Evolutionary conservation across 2,888 invertebrate species (phyloP).

Genomic region (Nomada fabriciana): DNA sequence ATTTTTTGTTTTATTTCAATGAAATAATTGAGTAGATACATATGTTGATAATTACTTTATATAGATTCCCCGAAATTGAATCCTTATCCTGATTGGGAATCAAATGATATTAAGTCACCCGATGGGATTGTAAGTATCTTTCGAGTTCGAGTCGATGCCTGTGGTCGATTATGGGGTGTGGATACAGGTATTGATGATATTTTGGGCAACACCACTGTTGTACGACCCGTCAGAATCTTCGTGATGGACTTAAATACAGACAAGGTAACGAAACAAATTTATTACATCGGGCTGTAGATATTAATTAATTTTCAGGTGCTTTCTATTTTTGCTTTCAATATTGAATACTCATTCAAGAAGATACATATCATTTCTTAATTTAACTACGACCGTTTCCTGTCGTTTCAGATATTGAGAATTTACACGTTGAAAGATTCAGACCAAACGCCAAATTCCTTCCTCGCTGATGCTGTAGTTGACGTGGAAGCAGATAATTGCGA

Average conservation of each 20-base stretch:
- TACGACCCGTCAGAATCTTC: conserved; percentile 87
- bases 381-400: background rate
- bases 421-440: conserved; percentile 89
- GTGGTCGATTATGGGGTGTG: conserved; percentile 93
- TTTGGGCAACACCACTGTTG: conserved; percentile 85
- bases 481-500: conserved; percentile 89
- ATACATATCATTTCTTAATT: background rate
- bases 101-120: conserved; percentile 89
- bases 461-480: conserved; percentile 92
- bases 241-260: conserved; percentile 92
- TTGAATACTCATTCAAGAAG: background rate
- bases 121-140: conserved; percentile 90
- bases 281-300: background rate
- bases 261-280: conserved; percentile 83
- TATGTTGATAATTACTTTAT: background rate
- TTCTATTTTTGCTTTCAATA: background rate
- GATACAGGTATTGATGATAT: conserved; percentile 92
- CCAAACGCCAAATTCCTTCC: conserved; percentile 91
- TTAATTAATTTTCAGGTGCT: background rate
- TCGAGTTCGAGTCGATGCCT: conserved; percentile 90
- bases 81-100: conserved; percentile 92
- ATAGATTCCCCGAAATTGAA: conserved; percentile 88
- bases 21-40: background rate
- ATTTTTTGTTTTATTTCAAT: background rate
- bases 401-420: conserved; percentile 85